Conservation (phyloP, 2,888 invertebrate species). For the Cephus spinipes region DNA sequence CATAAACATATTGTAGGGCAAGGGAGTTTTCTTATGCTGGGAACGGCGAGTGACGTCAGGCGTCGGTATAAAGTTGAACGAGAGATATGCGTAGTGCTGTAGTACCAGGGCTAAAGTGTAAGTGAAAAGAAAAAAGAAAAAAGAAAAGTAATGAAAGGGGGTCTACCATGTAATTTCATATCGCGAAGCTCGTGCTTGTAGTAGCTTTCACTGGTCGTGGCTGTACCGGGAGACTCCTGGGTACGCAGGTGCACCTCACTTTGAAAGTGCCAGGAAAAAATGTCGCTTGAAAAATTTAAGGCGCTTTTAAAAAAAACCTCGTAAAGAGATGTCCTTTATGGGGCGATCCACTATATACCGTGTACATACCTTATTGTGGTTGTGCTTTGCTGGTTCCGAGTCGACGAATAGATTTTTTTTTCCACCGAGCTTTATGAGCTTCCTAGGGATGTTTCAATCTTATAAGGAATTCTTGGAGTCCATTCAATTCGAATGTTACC, state of each 20-base stretch:
- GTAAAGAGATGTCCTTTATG: slow-evolving; percentile 20
- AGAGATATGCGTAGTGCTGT: not conserved
- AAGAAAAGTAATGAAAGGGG: not conserved
- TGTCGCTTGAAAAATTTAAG: slow-evolving; percentile 46
- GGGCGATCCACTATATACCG: not conserved
- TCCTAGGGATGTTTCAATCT: not conserved
- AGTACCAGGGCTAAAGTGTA: not conserved
- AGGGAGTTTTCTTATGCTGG: not conserved
- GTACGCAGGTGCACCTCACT: slow-evolving; percentile 25
- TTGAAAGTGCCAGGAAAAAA: slow-evolving; percentile 27
- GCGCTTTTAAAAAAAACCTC: slow-evolving; percentile 35
- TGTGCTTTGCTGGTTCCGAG: not conserved
- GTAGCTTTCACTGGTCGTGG: not conserved
- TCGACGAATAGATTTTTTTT: not conserved
- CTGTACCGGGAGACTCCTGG: not conserved
- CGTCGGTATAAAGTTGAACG: not conserved
- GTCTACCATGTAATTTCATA: slow-evolving; percentile 4
- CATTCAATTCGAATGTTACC: not conserved
- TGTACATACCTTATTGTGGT: not conserved
- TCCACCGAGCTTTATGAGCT: not conserved
- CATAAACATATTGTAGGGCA: slow-evolving; percentile 12
- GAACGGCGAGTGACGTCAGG: not conserved
- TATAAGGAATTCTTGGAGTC: not conserved
- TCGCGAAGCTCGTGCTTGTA: not conserved
- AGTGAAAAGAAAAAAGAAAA: not conserved